Evolutionary conservation across 2,797 vertebrate genomes (phyloP).

Genomic region (Cossypha polioptera): DNA sequence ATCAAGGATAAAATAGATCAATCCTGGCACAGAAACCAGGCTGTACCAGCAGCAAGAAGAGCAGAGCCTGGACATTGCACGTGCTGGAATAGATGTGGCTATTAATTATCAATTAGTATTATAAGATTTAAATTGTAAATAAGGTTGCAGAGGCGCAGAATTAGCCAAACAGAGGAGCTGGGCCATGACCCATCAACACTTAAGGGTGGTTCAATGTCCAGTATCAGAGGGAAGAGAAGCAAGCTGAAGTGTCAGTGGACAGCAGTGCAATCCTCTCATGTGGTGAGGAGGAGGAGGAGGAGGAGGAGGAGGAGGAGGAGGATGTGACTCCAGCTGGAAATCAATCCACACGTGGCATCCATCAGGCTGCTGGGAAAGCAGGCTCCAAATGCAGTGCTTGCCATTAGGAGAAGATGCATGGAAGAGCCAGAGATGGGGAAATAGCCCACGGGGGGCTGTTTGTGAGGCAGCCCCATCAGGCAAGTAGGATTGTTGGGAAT

Average conservation of each 20-base stretch:
- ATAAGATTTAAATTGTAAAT: neutral
- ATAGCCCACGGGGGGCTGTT: slow-evolving; percentile 29
- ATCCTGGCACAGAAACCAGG: neutral
- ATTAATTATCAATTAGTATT: neutral
- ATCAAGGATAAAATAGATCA: neutral
- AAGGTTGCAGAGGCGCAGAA: neutral
- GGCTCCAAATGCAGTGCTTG: slow-evolving; percentile 37
- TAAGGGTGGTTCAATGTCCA: neutral
- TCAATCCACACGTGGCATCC: slow-evolving; percentile 2
- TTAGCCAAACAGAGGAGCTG: neutral
- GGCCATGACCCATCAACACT: neutral
- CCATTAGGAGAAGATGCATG: slow-evolving; percentile 35
- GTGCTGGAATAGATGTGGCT: neutral
- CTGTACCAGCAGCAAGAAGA: neutral
- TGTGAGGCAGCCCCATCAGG: slow-evolving; percentile 28
- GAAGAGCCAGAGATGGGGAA: neutral
- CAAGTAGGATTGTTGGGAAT: slow-evolving; percentile 54
- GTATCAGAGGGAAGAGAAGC: neutral
- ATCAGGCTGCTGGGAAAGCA: slow-evolving; percentile 11
- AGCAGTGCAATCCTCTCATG: neutral
- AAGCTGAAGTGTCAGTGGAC: neutral
- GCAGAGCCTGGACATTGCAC: neutral
- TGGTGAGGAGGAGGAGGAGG: neutral
- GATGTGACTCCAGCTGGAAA: slow-evolving; percentile 9
- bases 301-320: neutral